Percentiles rank a stretch among this genome's conserved stretches.
phyloP scores from a whole-genome alignment of 2,888 invertebrate species.

The Leptopilina syphax region DNA sequence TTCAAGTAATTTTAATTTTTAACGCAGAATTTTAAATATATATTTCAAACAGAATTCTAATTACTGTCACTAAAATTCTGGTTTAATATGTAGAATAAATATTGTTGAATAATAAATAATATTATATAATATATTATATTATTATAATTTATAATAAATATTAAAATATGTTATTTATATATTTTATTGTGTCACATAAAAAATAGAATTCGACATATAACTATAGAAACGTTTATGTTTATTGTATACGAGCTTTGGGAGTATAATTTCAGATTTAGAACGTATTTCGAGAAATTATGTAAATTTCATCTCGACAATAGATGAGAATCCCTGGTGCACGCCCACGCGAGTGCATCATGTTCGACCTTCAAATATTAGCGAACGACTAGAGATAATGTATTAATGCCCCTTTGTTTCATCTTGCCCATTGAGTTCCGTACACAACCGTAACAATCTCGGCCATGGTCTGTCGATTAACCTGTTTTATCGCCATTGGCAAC shows the following conservation, averaged over 20 bases:
- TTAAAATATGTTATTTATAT: too few relatives aligned
- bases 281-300: neutral
- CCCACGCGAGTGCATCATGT: conserved; percentile 50
- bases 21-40: too few relatives aligned
- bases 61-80: too few relatives aligned
- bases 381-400: conserved; percentile 53
- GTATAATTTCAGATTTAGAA: neutral
- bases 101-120: too few relatives aligned
- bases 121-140: too few relatives aligned
- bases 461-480: conserved; percentile 42
- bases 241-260: neutral
- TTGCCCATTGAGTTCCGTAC: conserved; percentile 39
- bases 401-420: conserved; percentile 53
- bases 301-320: neutral
- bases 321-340: conserved; percentile 46
- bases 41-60: too few relatives aligned
- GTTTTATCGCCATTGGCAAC: conserved; percentile 25
- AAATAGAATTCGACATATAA: neutral
- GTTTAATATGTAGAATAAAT: too few relatives aligned
- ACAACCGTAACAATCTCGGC: conserved; percentile 37
- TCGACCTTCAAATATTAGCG: conserved; percentile 55
- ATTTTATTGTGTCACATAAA: too few relatives aligned
- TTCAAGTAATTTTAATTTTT: too few relatives aligned
- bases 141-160: too few relatives aligned
- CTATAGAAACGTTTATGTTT: neutral